Conservation (phyloP, 2,888 invertebrate genomes). For the Agonum fuliginosum region DNA sequence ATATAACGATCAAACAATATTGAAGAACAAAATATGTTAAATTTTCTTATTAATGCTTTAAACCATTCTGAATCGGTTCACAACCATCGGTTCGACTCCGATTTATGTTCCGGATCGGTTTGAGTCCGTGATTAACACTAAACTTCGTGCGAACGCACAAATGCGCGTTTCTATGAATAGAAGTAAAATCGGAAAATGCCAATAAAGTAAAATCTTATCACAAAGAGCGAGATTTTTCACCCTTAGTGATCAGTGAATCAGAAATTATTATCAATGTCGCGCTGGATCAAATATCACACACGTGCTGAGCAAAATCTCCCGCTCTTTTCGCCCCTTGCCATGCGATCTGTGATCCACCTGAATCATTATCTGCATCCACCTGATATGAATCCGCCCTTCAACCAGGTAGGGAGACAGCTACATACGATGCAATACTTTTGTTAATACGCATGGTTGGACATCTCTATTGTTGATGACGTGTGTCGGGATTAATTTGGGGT, state of each 20-base stretch:
- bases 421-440: conserved; percentile 45
- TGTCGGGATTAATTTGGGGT: conserved; percentile 51
- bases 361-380: conserved; percentile 38
- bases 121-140: no score
- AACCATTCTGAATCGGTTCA: no score
- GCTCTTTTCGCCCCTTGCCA: conserved; percentile 7
- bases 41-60: background rate
- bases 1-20: no score
- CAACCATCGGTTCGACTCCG: no score
- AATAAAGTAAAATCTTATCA: background rate
- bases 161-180: background rate
- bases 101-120: no score
- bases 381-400: background rate
- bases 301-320: background rate
- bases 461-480: conserved; percentile 56
- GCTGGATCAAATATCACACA: conserved; percentile 38
- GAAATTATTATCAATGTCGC: conserved; percentile 50
- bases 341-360: conserved; percentile 36
- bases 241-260: conserved; percentile 53
- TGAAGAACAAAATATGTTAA: no score
- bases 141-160: conserved; percentile 7
- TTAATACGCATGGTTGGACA: conserved; percentile 46
- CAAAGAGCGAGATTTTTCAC: conserved; percentile 32
- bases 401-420: conserved; percentile 48
- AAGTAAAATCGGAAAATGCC: background rate